Conservation (phyloP, 2,797 vertebrate genomes). For the Lindbergichthys nudifrons region DNA sequence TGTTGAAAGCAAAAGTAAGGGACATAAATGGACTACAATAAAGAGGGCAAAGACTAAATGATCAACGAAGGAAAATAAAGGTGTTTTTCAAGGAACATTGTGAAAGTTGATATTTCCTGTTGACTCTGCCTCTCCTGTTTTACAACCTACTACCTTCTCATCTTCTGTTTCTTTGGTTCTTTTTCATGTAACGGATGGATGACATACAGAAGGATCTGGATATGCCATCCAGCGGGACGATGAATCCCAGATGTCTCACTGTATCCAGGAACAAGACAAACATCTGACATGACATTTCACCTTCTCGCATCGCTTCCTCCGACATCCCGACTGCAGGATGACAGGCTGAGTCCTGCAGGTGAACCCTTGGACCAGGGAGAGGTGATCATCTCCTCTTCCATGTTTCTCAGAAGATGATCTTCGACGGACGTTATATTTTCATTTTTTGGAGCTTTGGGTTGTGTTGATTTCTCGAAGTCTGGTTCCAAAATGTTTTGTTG, state of each 20-base stretch:
- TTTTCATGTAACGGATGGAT: slow-evolving; percentile 40
- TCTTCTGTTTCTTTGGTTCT: slow-evolving; percentile 27
- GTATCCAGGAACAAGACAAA: slow-evolving; percentile 18
- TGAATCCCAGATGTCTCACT: not conserved
- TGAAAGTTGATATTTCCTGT: slow-evolving; percentile 16
- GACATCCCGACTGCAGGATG: slow-evolving; percentile 40
- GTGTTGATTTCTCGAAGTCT: slow-evolving; percentile 20
- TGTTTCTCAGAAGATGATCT: slow-evolving; percentile 63
- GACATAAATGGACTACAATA: not conserved
- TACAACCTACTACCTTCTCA: slow-evolving; percentile 20
- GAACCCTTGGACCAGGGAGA: slow-evolving; percentile 40
- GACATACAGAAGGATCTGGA: slow-evolving; percentile 29
- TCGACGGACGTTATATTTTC: not conserved
- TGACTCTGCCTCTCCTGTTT: slow-evolving; percentile 8
- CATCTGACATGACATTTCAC: slow-evolving; percentile 61
- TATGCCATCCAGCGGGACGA: not conserved
- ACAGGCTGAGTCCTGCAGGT: slow-evolving; percentile 40
- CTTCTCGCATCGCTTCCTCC: slow-evolving; percentile 19
- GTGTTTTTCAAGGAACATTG: too few relatives aligned
- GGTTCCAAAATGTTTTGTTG: not conserved
- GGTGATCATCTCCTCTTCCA: slow-evolving; percentile 13
- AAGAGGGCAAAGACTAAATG: not conserved
- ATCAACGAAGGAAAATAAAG: slow-evolving; percentile 5
- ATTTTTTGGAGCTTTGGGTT: slow-evolving; percentile 23
- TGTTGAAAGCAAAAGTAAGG: not conserved